Base-by-base conservation (phyloP, 2,888 invertebrate species). In the Gari tellinella region DNA sequence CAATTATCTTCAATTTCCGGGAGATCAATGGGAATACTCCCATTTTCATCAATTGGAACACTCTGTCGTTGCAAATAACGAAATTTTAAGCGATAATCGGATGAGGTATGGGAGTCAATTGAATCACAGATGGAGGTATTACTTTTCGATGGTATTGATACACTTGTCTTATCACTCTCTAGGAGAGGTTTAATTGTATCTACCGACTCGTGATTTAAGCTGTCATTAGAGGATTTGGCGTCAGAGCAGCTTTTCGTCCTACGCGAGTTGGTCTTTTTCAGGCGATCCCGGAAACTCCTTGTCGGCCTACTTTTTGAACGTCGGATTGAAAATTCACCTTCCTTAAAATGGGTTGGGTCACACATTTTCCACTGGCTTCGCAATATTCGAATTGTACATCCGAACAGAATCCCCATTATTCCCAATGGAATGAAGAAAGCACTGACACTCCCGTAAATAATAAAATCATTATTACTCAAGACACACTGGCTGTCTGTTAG, bases 341-440 rank as follows among this genome's bases (percentile, higher is more conserved):
- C 72, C 23, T 70, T 64, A 10, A 60, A n/a, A 17, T 26, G 62
- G 21, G 60, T 64, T 10, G 80, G 72, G 25, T 83, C 74, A 65
- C 88, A 88, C 57, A 88, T 65, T 65, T 89, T 86, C 37, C 91
- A 90, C 92, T 97, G 97, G 70, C 95, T 93, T 46, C 97, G 97
- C 87, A 99, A 93, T 38, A 98, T 93, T 69, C 96, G 94, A 21
- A 98, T 97, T 0, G 99, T 99, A 84, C 98, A 94, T 3, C 96
- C 96, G 90, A 98, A 99, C 21, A 98, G 97, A 73, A 97, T 93
- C 89, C 98, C 94, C 98, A 99, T 99, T 83, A 99, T 97, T 49
- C 95, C 94, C 80, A 99, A 94, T 0, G 99, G 99, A 77, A 99
- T 97, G 93, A 98, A 98, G 93, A 99, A 99, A 84, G 97, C 97